Base-by-base conservation (phyloP, 2,113 vertebrate species). In the Andinoacara biseriatus region DNA sequence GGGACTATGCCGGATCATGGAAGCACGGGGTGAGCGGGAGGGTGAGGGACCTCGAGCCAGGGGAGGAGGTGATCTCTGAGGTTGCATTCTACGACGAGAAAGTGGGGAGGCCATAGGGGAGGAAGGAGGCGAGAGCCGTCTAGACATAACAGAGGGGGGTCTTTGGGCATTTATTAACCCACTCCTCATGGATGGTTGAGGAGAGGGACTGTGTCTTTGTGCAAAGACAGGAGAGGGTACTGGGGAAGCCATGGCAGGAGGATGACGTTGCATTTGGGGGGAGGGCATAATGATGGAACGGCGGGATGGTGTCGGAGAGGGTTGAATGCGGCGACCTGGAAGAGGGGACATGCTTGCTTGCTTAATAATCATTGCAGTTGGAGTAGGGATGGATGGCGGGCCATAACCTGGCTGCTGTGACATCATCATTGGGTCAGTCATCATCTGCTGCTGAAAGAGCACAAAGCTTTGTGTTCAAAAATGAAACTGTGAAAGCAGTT, bases 301-400 rank as follows among this genome's bases (percentile, higher is more conserved):
- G 5, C 89, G 91, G n/a, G 93, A 95, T 52, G 89, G 92, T 77
- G 92, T 91, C 0, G 90, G 93, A 61, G 91, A 95, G 33, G 83
- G 80, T 26, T 89, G 93, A 33, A 92, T 49, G 54, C 77, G 89
- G 1, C 86, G 88, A 0, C 17, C 54, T 26, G 91, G 43, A 57
- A 83, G 77, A 5, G 92, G 91, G 49, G 85, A 93, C 88, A 93
- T 91, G 38, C 58, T 74, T 24, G 90, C 95, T 85, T 95, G 94
- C 69, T 96, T 95, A 62, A 96, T 96, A 43, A 95, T 93, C 94
- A 90, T 95, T 24, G 95, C 94, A 35, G 93, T 91, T 82, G 95
- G 94, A 69, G 94, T 95, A 31, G 95, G 93, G 54, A 93, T 86
- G 6, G 78, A 80, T 3, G 95, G 86, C 52, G 38, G 67, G 5